These are phyloP conservation scores for Andrena camellia DNA, from an alignment of 2,888 invertebrate genomes.

Conservation along the genomic window DNA sequence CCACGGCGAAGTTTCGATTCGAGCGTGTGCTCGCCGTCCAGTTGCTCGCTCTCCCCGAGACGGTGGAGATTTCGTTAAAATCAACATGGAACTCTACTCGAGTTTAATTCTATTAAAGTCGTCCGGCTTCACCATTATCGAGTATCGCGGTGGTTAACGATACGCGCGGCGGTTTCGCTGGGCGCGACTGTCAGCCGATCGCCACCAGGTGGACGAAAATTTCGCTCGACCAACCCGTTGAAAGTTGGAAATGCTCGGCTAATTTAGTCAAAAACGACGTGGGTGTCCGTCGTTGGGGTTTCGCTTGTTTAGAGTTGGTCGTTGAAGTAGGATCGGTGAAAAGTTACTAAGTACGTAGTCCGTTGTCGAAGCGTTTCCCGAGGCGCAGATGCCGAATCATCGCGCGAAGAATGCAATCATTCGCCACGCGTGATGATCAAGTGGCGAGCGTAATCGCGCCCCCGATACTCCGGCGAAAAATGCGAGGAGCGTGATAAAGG, in stretches of 20 bases:
- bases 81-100: constrained; percentile 70
- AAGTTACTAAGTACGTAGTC: neutral
- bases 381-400: constrained; percentile 7
- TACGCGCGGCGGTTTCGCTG: constrained; percentile 1
- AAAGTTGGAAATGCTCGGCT: neutral
- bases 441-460: constrained; percentile 31
- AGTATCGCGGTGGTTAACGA: constrained; percentile 44
- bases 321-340: neutral
- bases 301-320: neutral
- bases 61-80: constrained; percentile 71
- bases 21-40: constrained; percentile 39
- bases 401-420: constrained; percentile 11
- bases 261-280: too few species aligned
- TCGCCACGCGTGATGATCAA: constrained; percentile 11
- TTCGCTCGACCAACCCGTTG: neutral
- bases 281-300: too few species aligned
- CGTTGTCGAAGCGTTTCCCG: neutral
- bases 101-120: constrained; percentile 71
- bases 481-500: constrained; percentile 32
- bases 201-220: neutral
- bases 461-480: constrained; percentile 41
- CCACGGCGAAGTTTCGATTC: constrained; percentile 69
- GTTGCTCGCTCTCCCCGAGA: constrained; percentile 32
- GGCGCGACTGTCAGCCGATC: neutral
- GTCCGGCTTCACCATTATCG: constrained; percentile 42